These are phyloP conservation scores for Sinohyriopsis cumingii DNA, from an alignment of 2,888 invertebrate genomes.

Conservation along the genomic window DNA sequence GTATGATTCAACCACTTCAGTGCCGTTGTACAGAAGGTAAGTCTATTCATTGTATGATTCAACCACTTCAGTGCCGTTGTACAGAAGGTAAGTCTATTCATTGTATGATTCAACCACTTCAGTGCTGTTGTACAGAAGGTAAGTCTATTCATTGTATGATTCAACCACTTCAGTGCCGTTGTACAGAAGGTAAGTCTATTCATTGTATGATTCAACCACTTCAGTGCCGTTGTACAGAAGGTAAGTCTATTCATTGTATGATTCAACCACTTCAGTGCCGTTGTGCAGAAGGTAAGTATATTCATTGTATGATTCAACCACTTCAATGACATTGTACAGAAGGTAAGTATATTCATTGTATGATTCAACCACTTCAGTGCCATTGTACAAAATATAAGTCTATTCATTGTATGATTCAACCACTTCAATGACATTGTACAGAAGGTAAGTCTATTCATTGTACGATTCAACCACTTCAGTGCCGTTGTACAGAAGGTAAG, in stretches of 20 bases:
- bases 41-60: slow-evolving; percentile 14
- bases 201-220: too few species aligned
- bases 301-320: too few species aligned
- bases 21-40: slow-evolving; percentile 43
- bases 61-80: slow-evolving; percentile 34
- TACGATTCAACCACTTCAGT: slow-evolving; percentile 29
- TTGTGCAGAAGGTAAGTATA: slow-evolving; percentile 38
- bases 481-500: slow-evolving; percentile 41
- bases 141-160: slow-evolving; percentile 12
- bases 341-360: slow-evolving; percentile 19
- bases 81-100: slow-evolving; percentile 34
- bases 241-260: slow-evolving; percentile 18
- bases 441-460: slow-evolving; percentile 22
- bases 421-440: slow-evolving; percentile 39
- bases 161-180: slow-evolving; percentile 29
- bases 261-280: slow-evolving; percentile 28
- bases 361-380: slow-evolving; percentile 32
- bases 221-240: slow-evolving; percentile 42
- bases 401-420: too few species aligned
- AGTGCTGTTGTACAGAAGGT: slow-evolving; percentile 43
- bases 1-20: slow-evolving; percentile 30
- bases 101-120: slow-evolving; percentile 30
- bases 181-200: slow-evolving; percentile 38
- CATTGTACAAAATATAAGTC: slow-evolving; percentile 37
- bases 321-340: slow-evolving; percentile 40